Percentiles rank a stretch among this genome's conserved stretches.
phyloP scores from a whole-genome alignment of 2,888 invertebrate species.

The Conchocele bisecta region DNA sequence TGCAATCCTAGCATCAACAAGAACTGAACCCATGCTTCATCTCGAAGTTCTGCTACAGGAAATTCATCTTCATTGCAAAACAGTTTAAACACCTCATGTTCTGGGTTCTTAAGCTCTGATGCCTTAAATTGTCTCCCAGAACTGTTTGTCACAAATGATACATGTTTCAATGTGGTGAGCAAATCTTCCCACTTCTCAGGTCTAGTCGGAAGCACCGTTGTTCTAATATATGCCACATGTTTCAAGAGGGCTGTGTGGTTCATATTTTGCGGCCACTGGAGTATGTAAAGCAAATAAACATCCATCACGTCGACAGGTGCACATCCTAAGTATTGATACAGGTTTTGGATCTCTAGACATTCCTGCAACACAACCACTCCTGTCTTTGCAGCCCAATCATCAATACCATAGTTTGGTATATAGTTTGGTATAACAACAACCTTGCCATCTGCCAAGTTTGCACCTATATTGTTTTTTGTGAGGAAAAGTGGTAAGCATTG shows the following conservation, averaged over 20 bases:
- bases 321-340: background rate
- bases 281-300: slow-evolving; percentile 7
- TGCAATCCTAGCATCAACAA: slow-evolving; percentile 31
- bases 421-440: background rate
- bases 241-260: background rate
- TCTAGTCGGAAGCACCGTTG: background rate
- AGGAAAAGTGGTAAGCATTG: slow-evolving; percentile 1
- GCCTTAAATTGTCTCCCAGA: slow-evolving; percentile 2
- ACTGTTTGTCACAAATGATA: background rate
- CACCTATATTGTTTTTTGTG: background rate
- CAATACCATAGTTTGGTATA: background rate
- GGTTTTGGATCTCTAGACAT: background rate
- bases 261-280: slow-evolving; percentile 2
- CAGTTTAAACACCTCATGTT: slow-evolving; percentile 5
- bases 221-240: slow-evolving; percentile 14
- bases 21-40: slow-evolving; percentile 25
- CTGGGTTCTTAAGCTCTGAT: slow-evolving; percentile 5
- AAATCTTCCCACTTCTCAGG: background rate
- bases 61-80: slow-evolving; percentile 18
- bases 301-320: background rate
- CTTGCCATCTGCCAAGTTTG: background rate
- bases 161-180: background rate
- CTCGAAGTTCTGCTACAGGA: slow-evolving; percentile 28
- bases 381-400: background rate
- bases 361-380: background rate